Evolutionary conservation across 2,113 vertebrate genomes (phyloP), one percentile per base, ranked within the genome.

Genomic region (Paradoxurus hermaphroditus): DNA sequence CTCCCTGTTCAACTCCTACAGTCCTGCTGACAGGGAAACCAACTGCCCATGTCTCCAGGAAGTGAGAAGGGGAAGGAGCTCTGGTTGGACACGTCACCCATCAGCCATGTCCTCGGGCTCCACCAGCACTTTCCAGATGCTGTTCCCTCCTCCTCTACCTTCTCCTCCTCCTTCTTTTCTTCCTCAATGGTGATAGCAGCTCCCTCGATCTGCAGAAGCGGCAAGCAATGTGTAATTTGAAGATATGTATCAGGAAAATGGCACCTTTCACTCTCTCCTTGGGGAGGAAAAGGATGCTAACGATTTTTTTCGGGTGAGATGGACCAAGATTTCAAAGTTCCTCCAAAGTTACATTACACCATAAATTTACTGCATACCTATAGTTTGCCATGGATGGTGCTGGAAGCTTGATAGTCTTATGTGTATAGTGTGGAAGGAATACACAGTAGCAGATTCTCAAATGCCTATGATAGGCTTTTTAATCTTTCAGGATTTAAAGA

Each of bases 61-160:
- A 68, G 88, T 63, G 25, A 15, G 49, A 7, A 14, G 4, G 15
- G 73, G 13, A 23, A 18, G 16, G 4, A 10, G n/a, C 2, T 25
- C n/a, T 3, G 3, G 0, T 29, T 5, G 2, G 18, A 25, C 3
- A 36, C 0, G n/a, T 23, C 18, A 19, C 13, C 1, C 4, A 9
- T 27, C 31, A 39, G 1, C 4, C 2, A 1, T 23, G 62, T 68
- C 25, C 51, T 62, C 0, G 1, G 3, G 4, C 36, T 46, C 25
- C 3, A 3, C 4, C 15, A 16, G 4, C 1, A 3, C 15, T 12
- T 11, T n/a, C 23, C 27, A 29, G 0, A 4, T 41, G 15, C 41
- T 39, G 4, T 18, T 9, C 31, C 34, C 12, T 27, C 7, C 23
- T 19, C 41, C 4, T 67, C 10, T 13, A 16, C 10, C 9, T 46